phyloP scores from a whole-genome alignment of 64 coral and sea anemone genomes.

The Exaiptasia diaphana region DNA sequence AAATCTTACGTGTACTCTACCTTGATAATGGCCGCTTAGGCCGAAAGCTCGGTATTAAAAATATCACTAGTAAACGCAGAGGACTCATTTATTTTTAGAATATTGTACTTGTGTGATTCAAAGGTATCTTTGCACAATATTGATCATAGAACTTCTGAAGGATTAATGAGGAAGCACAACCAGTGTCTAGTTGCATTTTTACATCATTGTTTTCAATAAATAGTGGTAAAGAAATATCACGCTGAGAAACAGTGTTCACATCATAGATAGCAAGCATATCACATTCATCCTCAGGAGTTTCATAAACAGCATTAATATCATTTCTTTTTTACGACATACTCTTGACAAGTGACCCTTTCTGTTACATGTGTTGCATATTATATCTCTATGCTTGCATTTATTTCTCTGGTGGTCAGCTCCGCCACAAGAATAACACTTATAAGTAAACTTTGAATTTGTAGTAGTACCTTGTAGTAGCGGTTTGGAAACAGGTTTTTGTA shows the following conservation, averaged over 20 bases:
- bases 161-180: neutral
- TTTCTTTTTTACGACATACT: neutral
- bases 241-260: neutral
- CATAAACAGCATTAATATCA: neutral
- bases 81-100: no score
- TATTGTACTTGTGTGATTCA: no score
- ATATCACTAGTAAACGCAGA: no score
- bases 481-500: no score
- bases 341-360: neutral
- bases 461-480: neutral
- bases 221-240: neutral
- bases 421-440: slow-evolving; percentile 28
- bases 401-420: neutral
- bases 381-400: neutral
- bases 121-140: no score
- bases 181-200: neutral
- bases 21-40: no score
- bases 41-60: no score
- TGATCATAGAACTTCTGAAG: no score
- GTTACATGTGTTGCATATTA: neutral
- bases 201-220: neutral
- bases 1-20: no score
- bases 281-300: neutral
- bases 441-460: no score
- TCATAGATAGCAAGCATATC: neutral